Percentiles rank a stretch among this genome's conserved stretches.
Conservation (phyloP, 2,113 vertebrate species). For the Phycodurus eques region DNA sequence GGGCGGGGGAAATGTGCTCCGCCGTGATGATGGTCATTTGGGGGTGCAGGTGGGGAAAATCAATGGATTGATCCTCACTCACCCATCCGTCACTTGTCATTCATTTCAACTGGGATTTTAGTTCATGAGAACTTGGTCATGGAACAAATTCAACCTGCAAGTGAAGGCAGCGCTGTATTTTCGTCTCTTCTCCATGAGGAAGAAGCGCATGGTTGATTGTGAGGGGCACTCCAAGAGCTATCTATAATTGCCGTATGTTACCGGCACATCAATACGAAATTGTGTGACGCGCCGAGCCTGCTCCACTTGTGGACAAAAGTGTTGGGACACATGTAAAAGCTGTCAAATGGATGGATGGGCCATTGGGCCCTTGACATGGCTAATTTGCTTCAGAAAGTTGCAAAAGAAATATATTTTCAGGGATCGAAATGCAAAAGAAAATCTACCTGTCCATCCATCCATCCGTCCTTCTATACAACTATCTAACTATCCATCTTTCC, state of each 20-base stretch:
- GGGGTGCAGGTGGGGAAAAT: not conserved
- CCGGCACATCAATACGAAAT: not conserved
- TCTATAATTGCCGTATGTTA: not conserved
- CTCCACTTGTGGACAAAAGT: not conserved
- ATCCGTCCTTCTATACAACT: not conserved
- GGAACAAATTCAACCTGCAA: not conserved
- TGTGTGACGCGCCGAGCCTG: not conserved
- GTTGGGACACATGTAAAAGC: not conserved
- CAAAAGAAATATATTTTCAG: no score
- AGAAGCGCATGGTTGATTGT: not conserved
- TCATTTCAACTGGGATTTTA: not conserved
- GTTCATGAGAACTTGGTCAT: not conserved
- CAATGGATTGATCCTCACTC: not conserved
- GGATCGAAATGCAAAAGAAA: no score
- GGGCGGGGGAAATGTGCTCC: conserved; percentile 42
- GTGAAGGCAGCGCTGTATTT: not conserved
- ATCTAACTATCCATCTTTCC: no score
- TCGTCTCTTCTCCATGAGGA: not conserved
- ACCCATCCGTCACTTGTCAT: not conserved
- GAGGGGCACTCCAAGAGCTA: not conserved
- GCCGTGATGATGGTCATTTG: conserved; percentile 8
- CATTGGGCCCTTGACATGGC: not conserved
- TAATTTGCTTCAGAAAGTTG: no score
- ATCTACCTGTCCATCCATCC: not conserved
- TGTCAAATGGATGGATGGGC: not conserved